Percentiles rank a stretch among this genome's conserved stretches.
phyloP scores from a whole-genome alignment of 2,888 invertebrate genomes.

The Tenodera sinensis region DNA sequence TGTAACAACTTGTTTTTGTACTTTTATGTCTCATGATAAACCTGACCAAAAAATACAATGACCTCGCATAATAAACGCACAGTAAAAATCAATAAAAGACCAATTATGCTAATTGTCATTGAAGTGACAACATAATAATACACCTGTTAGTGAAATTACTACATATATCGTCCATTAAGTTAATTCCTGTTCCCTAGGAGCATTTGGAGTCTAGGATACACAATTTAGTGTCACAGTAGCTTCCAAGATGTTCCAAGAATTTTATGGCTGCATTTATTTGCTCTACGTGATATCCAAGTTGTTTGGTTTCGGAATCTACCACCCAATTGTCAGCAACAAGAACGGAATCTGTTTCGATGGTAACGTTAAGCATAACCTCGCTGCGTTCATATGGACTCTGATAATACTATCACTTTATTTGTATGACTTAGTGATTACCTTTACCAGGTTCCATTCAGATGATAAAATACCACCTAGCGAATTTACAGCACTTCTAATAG shows the following conservation, averaged over 20 bases:
- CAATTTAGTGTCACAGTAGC: no score
- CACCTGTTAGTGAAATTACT: no score
- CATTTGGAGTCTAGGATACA: no score
- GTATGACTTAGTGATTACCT: not conserved
- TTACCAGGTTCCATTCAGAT: not conserved
- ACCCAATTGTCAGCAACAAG: not conserved
- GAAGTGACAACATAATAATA: no score
- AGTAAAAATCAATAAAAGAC: no score
- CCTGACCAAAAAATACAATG: no score
- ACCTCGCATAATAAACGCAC: no score
- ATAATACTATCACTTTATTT: not conserved
- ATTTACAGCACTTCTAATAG: not conserved
- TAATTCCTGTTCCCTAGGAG: no score
- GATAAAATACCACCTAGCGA: not conserved
- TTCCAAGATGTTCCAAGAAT: not conserved
- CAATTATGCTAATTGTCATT: no score
- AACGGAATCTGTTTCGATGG: not conserved
- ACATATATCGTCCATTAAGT: no score
- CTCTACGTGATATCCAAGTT: not conserved
- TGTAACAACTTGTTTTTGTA: no score
- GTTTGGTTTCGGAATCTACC: not conserved
- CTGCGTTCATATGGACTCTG: not conserved
- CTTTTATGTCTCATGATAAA: no score
- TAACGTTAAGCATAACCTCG: not conserved
- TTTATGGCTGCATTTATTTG: not conserved